Evolutionary conservation across 1,140 invertebrate genomes (phyloP), one percentile per base, ranked within the genome.

Genomic region (Campoletis sonorensis): DNA sequence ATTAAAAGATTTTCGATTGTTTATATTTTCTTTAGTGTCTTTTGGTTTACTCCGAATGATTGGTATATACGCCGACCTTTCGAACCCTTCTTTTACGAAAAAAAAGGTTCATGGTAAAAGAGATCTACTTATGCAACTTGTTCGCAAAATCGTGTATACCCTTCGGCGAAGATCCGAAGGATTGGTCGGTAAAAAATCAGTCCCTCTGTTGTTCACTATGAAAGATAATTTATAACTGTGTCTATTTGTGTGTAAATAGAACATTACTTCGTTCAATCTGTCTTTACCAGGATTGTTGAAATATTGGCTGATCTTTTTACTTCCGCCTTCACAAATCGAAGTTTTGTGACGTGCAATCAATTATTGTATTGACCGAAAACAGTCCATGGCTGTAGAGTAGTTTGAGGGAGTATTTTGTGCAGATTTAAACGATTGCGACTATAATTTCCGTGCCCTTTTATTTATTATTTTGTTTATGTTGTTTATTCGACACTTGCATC

Each of bases 91-190:
- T 23, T 64, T 26, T 23, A 26, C 61, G 3, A 8, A 64, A 64
- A 64, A 64, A 23, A n/a, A 23, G 61, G 61, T 64, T 23, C 23
- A 7, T 23, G 27, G 61, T 23, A 64, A 64, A 64, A 23, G 15
- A 61, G n/a, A 61, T 61, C 61, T 27, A n/a, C 61, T 64, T 64
- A 64, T 64, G 61, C 61, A 64, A 64, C 61, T 15, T n/a, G 61
- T 64, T 64, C 61, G 61, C 61, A 26, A 64, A 64, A 64, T 23
- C 61, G 61, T 64, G 61, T 64, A 23, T 64, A 26, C 61, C 61
- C 61, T 64, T 64, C 61, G 61, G 61, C 61, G 61, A 23, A 23
- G n/a, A 64, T 64, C 23, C 21, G n/a, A 64, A 64, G 61, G 61
- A 23, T 64, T 64, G 61, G 11, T 26, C 61, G 61, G 15, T 13